A percentile compares a stretch with the other conserved stretches of the same genome.
These are phyloP conservation scores for Drosophila melanosoma DNA, from an alignment of 2,888 invertebrate genomes.

Conservation along the genomic window DNA sequence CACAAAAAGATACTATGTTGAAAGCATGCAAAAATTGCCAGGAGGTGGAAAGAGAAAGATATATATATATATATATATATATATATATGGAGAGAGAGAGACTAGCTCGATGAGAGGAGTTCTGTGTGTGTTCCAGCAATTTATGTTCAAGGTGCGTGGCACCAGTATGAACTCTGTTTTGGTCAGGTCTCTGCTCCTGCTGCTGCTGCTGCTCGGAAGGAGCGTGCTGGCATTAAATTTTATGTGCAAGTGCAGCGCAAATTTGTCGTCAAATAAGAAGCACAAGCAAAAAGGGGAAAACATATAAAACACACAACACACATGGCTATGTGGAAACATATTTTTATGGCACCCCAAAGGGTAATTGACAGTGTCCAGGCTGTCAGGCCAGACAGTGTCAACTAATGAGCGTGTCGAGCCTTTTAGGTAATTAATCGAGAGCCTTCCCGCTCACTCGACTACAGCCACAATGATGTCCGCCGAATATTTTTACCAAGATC, in stretches of 20 bases:
- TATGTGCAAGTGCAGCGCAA: constrained; percentile 70
- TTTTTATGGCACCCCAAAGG: constrained; percentile 77
- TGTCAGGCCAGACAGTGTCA: constrained; percentile 39
- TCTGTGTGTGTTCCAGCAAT: constrained; percentile 58
- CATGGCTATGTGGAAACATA: constrained; percentile 63
- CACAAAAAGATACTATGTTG: constrained; percentile 26
- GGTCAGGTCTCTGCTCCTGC: constrained; percentile 45
- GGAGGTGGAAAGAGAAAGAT: neutral
- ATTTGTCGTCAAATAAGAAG: constrained; percentile 49
- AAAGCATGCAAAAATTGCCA: constrained; percentile 57
- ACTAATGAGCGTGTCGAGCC: constrained; percentile 73
- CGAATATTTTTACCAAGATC: neutral
- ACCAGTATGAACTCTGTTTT: constrained; percentile 60
- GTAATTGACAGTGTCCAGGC: constrained; percentile 63
- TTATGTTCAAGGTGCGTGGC: constrained; percentile 78
- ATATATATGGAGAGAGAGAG: neutral
- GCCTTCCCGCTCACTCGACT: too few species aligned
- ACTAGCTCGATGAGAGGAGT: constrained; percentile 13
- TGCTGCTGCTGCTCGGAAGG: constrained; percentile 18
- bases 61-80: neutral
- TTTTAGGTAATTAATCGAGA: constrained; percentile 74
- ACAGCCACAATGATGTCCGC: constrained; percentile 19
- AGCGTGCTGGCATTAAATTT: constrained; percentile 79
- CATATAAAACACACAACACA: constrained; percentile 41
- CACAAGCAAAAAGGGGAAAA: constrained; percentile 17